Evolutionary conservation across 2,797 vertebrate species (phyloP), one percentile per base, ranked within the genome.

Genomic region (Neosilurus hyrtlii): DNA sequence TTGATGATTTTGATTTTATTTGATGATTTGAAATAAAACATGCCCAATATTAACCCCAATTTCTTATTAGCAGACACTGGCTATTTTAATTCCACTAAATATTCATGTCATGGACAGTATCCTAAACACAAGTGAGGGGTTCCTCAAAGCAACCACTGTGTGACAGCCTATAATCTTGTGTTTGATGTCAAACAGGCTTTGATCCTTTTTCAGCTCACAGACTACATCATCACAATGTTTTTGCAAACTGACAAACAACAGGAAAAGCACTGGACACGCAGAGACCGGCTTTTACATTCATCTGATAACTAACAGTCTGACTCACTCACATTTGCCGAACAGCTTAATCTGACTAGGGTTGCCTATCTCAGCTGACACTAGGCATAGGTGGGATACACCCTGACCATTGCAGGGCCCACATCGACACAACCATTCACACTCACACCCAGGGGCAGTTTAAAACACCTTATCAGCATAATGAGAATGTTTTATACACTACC

Each of bases 131-230:
- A 65, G 59, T 37, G 20, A 62, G 16, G 14, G 71, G 52, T 73
- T 81, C 56, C 81, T 79, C 52, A 72, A 79, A 85, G 62, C 30
- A 49, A 30, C 70, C 11, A 10, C 70, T 51, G n/a, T 62, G 26
- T 73, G 37, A 61, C 67, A 62, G 61, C 70, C 65, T 61, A 37
- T n/a, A 76, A 61, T 62, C 56, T 78, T 57, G 67, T 49, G 30
- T 80, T 54, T 82, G 74, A 82, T 82, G 24, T 49, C 61, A 57
- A 83, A 67, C 56, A 76, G 70, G 15, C 81, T 83, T 80, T 79
- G 52, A 79, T 83, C 57, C 37, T 79, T 51, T 65, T 30, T 18
- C 67, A 65, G 70, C 56, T 75, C 26, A 62, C 22, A 76, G 78
- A 59, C n/a, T 62, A n/a, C 52, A n/a, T 43, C 82, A 52, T 26